Base-by-base conservation (phyloP, 1,140 invertebrate genomes). In the Aphaenogaster ashmeadi region DNA sequence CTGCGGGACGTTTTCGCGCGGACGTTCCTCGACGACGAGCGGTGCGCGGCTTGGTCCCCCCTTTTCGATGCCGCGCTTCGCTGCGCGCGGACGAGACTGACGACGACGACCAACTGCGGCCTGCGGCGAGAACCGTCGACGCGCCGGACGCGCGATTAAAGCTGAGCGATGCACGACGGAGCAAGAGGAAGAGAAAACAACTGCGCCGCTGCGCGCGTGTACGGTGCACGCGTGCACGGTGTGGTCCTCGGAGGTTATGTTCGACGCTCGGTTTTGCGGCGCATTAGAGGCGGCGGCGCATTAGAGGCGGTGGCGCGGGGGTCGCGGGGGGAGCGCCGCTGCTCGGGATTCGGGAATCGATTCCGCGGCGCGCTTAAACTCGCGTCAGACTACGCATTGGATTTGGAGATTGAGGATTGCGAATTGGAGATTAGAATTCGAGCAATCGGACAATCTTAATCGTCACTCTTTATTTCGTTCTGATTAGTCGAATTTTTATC, bases 231-330 rank as follows among this genome's bases (percentile, higher is more conserved):
- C 77, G 44, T 9, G 9, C 62, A 27, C 66, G 13, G 2, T 9
- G 33, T 7, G 27, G 15, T 33, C 21, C 21, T 88, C 64, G 6
- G 64, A 91, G 90, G 90, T 91, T 91, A 91, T n/a, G 89, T 90
- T 18, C 64, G 18, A 7, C 21, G 69, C 1, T 15, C 13, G n/a
- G 15, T 27, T 27, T 11, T 44, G 50, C 71, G 60, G 64, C 69
- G 71, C 86, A 86, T 89, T 80, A 66, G 18, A 50, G 13, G 33
- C 13, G 27, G n/a, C 36, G 21, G 18, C 13, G 27, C 0, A n/a
- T n/a, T n/a, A n/a, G n/a, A n/a, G 6, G 9, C 15, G 44, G 11
- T 6, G 3, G 3, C 11, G 27, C 11, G 58, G 58, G 41, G 41
- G 7, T 27, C 36, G 36, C 21, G 13, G 60, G 7, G 13, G 3